Percentiles rank a stretch among this genome's conserved stretches.
phyloP scores from a whole-genome alignment of 1,140 invertebrate genomes.

The Stegodyphus mimosarum region DNA sequence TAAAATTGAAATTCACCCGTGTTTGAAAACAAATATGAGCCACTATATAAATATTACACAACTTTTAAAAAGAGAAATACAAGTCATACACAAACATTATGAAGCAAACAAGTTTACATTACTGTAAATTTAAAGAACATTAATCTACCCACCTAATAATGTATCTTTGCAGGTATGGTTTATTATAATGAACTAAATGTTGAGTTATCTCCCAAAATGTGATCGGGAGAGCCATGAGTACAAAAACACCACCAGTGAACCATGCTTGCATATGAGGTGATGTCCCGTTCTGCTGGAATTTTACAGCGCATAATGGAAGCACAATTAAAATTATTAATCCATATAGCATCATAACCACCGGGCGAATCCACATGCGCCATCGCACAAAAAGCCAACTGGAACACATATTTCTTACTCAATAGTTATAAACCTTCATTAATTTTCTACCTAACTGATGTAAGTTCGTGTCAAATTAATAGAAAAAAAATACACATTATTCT shows the following conservation, averaged over 20 bases:
- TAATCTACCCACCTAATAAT: conserved; percentile 81
- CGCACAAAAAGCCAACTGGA: conserved; percentile 63
- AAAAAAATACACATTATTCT: too few species aligned
- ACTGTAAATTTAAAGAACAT: background rate
- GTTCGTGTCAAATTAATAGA: too few species aligned
- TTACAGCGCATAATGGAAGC: conserved; percentile 81
- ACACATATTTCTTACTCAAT: conserved; percentile 18
- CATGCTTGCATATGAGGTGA: conserved; percentile 74
- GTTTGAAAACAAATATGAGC: too few species aligned
- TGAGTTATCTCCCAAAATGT: conserved; percentile 94
- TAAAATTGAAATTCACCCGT: too few species aligned
- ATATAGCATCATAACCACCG: conserved; percentile 83
- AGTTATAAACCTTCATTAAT: too few species aligned
- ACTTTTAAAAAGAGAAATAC: too few species aligned
- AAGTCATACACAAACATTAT: conserved; percentile 1
- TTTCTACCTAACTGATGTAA: too few species aligned
- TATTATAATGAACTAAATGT: conserved; percentile 93
- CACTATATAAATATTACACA: too few species aligned
- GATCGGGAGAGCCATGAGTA: conserved; percentile 88
- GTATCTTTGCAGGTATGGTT: conserved; percentile 92
- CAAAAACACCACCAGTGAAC: conserved; percentile 89
- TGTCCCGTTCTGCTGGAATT: conserved; percentile 69
- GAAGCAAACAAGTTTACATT: background rate
- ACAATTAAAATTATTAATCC: conserved; percentile 82
- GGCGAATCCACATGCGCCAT: conserved; percentile 90